phyloP scores from a whole-genome alignment of 1,140 invertebrate genomes.

The Aporrectodea caliginosa region DNA sequence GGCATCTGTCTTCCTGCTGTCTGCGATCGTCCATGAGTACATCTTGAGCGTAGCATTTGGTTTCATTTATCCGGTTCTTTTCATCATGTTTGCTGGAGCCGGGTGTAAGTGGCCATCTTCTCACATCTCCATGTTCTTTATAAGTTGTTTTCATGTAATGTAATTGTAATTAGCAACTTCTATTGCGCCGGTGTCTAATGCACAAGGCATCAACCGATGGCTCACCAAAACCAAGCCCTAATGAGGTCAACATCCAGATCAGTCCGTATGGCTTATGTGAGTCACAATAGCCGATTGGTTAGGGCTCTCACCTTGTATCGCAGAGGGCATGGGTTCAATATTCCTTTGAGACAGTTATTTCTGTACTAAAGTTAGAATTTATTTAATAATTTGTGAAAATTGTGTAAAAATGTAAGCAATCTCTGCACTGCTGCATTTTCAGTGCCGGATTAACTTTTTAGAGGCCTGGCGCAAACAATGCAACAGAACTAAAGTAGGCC shows the following conservation, averaged over 20 bases:
- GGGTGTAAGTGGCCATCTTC: constrained; percentile 51
- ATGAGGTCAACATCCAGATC: not conserved
- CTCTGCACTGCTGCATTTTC: no score
- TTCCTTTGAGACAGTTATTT: no score
- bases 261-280: not conserved
- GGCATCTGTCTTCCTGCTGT: constrained; percentile 61
- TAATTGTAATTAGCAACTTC: not conserved
- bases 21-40: constrained; percentile 79
- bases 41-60: constrained; percentile 71
- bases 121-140: not conserved
- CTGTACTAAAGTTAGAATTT: no score
- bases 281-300: not conserved
- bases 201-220: no score
- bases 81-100: constrained; percentile 60
- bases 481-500: no score
- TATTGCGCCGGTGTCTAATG: not conserved
- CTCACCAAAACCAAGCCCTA: no score
- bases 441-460: no score
- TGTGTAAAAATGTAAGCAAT: no score
- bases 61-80: constrained; percentile 81
- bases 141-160: not conserved
- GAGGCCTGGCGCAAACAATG: no score
- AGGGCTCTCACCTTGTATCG: no score
- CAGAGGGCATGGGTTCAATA: no score
- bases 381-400: no score